Evolutionary conservation across 2,888 invertebrate genomes (phyloP).

Genomic region (Apamea epomidion): DNA sequence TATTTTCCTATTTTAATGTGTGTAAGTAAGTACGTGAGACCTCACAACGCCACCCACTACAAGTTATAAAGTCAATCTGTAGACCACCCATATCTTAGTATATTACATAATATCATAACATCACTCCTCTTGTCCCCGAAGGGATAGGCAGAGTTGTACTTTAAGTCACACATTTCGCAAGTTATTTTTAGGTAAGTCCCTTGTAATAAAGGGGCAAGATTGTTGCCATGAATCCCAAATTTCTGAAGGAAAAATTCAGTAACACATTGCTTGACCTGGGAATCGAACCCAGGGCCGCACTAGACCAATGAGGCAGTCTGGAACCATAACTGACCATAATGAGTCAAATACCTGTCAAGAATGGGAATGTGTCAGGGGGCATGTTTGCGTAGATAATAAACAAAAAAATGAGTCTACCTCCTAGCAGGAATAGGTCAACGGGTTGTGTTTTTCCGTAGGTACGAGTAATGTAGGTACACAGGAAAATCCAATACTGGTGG

Average conservation of each 20-base stretch:
- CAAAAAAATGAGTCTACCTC: not conserved
- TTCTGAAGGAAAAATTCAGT: too few species aligned
- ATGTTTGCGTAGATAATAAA: not conserved
- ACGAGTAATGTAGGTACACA: not conserved
- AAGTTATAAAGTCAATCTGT: not conserved
- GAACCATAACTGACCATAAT: too few species aligned
- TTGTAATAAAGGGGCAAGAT: not conserved
- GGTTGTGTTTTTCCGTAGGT: not conserved
- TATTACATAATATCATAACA: too few species aligned
- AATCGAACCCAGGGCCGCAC: not conserved
- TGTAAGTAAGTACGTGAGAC: slow-evolving; percentile 5
- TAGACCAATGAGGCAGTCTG: not conserved
- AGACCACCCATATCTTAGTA: slow-evolving; percentile 3
- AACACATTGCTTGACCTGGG: too few species aligned
- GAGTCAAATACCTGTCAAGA: not conserved
- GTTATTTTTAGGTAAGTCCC: not conserved
- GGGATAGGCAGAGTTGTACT: not conserved
- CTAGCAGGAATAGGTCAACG: slow-evolving; percentile 10
- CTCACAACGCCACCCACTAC: slow-evolving; percentile 31
- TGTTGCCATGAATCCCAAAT: too few species aligned
- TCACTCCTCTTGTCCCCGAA: not conserved
- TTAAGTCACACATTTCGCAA: not conserved
- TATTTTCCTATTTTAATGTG: slow-evolving; percentile 16
- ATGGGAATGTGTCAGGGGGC: not conserved
- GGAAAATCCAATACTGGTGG: slow-evolving; percentile 7